Evolutionary conservation across 2,888 invertebrate genomes (phyloP).

Genomic region (Macropis europaea): DNA sequence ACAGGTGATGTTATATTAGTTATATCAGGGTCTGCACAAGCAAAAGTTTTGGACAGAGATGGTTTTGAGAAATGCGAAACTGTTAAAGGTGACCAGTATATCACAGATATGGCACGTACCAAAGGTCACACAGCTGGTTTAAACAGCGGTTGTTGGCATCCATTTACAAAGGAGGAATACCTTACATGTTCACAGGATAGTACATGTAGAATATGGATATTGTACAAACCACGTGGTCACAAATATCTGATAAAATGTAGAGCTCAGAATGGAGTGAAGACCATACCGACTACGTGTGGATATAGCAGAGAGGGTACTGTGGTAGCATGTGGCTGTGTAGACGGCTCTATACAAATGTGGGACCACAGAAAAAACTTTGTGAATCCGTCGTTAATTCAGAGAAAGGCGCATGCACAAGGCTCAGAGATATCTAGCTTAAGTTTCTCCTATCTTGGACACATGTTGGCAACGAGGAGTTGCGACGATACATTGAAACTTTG

Average conservation of each 20-base stretch:
- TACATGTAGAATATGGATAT: constrained; percentile 95
- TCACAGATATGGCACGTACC: constrained; percentile 95
- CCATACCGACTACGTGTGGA: constrained; percentile 90
- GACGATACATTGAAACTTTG: constrained; percentile 98
- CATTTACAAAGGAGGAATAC: constrained; percentile 94
- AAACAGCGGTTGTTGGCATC: constrained; percentile 95
- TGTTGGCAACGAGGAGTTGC: constrained; percentile 90
- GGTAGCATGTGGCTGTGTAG: constrained; percentile 94
- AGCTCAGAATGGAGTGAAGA: constrained; percentile 91
- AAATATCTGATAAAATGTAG: constrained; percentile 92
- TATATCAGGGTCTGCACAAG: constrained; percentile 94
- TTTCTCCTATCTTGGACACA: constrained; percentile 92
- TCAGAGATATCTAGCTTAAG: constrained; percentile 91
- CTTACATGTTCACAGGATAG: constrained; percentile 97
- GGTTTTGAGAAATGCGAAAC: constrained; percentile 96
- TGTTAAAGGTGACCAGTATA: constrained; percentile 97
- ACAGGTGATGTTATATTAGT: constrained; percentile 97
- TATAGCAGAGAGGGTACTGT: constrained; percentile 93
- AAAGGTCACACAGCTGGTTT: constrained; percentile 96
- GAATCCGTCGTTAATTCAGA: constrained; percentile 88
- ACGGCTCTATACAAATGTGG: constrained; percentile 99
- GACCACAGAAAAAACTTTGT: constrained; percentile 95
- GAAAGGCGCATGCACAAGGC: constrained; percentile 90
- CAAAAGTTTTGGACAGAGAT: constrained; percentile 96
- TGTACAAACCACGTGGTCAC: constrained; percentile 89